Percentiles rank a stretch among this genome's conserved stretches.
phyloP scores from a whole-genome alignment of 2,797 vertebrate species.

The Poeciliopsis paucimaculata region DNA sequence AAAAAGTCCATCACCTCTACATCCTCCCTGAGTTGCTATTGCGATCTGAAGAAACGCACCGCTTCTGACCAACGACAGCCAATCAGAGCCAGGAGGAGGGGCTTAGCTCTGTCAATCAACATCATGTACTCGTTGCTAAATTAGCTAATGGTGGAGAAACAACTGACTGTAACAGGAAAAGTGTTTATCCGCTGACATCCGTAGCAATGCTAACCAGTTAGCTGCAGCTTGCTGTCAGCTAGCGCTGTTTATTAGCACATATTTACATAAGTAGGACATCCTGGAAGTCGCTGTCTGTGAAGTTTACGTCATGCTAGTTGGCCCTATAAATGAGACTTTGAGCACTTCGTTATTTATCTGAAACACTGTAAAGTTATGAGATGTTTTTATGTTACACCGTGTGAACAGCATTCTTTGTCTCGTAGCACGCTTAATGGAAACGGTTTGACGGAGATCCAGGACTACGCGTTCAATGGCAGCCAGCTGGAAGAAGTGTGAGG shows the following conservation, averaged over 20 bases:
- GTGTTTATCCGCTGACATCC: no score
- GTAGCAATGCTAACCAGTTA: no score
- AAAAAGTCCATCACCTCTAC: background rate
- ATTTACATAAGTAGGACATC: background rate
- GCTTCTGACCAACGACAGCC: background rate
- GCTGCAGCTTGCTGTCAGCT: no score
- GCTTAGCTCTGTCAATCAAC: background rate
- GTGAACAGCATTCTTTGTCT: background rate
- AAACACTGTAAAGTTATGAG: background rate
- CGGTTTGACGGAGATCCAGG: slow-evolving; percentile 84
- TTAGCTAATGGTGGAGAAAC: no score
- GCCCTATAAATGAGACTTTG: background rate
- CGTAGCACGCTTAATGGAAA: slow-evolving; percentile 88
- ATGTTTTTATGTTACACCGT: background rate
- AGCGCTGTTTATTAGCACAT: no score
- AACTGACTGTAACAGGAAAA: no score
- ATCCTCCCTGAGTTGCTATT: background rate
- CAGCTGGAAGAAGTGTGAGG: slow-evolving; percentile 88
- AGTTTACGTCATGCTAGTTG: background rate
- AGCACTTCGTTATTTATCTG: background rate
- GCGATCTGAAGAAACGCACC: no score
- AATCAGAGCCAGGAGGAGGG: background rate
- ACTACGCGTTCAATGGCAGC: slow-evolving; percentile 87
- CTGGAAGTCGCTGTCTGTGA: background rate
- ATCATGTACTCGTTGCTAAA: background rate